Base-by-base conservation (phyloP, 2,888 invertebrate species). In the Tipula unca region DNA sequence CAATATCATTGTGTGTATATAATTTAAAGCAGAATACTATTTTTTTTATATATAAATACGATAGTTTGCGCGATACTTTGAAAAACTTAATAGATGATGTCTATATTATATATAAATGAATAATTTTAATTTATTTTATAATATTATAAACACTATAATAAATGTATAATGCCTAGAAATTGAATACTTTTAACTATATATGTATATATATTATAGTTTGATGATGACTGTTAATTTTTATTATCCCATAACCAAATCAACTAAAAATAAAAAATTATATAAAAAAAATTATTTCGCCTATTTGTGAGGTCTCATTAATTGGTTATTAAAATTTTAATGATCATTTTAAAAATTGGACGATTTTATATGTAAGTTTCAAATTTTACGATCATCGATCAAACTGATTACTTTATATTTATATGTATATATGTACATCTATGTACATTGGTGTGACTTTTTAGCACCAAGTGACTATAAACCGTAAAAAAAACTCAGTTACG, bases 341-440 rank as follows among this genome's bases (percentile, higher is more conserved):
- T 25, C 25, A 25, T 69, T 69, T 69, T 8, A 69, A 69, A 69
- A 69, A 69, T 25, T 69, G 25, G 25, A 69, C 69, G 25, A 17
- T 25, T 32, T 32, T 32, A 32, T 32, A 5, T 32, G 32, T 32
- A 32, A 32, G 5, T 32, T 69, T 25, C 69, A 69, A 69, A 69
- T 69, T 69, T 69, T 69, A 69, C 69, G 69, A 69, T 69, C 69
- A 69, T 69, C 69, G 69, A 69, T 69, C 69, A 69, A 69, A 69
- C 20, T 69, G 69, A 69, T 69, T 69, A 69, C 32, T 5, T n/a
- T n/a, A 5, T n/a, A 17, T 42, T 14, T 42, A 48, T 10, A 5
- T 1, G 3, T 39, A 39, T 35, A 48, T n/a, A n/a, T n/a, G n/a
- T n/a, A n/a, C n/a, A n/a, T n/a, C n/a, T n/a, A n/a, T n/a, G n/a